phyloP scores from a whole-genome alignment of 2,888 invertebrate genomes.

The Barypeithes pellucidus region DNA sequence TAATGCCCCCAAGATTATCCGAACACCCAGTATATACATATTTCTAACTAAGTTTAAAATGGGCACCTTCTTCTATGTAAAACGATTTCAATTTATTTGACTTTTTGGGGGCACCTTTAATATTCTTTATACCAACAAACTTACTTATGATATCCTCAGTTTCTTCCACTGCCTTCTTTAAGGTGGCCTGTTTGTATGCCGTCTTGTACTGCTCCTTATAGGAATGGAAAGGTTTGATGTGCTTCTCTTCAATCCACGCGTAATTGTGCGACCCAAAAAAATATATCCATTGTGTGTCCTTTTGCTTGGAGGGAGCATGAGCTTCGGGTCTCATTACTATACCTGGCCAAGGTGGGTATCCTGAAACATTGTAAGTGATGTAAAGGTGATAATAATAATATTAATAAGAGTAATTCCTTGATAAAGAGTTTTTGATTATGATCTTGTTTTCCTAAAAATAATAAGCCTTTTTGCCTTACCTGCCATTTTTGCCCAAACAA shows the following conservation, averaged over 20 bases:
- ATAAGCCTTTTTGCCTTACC: conserved; percentile 17
- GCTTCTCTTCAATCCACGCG: conserved; percentile 56
- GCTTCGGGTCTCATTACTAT: conserved; percentile 55
- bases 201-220: conserved; percentile 50
- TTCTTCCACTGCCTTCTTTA: conserved; percentile 45
- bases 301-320: conserved; percentile 39
- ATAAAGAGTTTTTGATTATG: too few relatives aligned
- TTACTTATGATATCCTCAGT: conserved; percentile 48
- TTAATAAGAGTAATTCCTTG: too few relatives aligned
- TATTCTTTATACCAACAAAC: background rate
- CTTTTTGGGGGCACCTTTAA: background rate
- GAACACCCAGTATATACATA: too few relatives aligned
- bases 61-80: too few relatives aligned
- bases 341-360: conserved; percentile 58
- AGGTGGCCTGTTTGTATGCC: conserved; percentile 22
- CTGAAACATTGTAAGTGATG: background rate
- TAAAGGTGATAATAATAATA: background rate
- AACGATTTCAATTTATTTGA: too few relatives aligned
- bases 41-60: too few relatives aligned
- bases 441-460: too few relatives aligned
- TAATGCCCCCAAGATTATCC: too few relatives aligned
- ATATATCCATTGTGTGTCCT: conserved; percentile 48
- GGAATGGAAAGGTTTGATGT: conserved; percentile 51
- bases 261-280: conserved; percentile 58
- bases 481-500: conserved; percentile 55